Conservation (phyloP, 2,113 vertebrate genomes). For the Rhinolophus sinicus region DNA sequence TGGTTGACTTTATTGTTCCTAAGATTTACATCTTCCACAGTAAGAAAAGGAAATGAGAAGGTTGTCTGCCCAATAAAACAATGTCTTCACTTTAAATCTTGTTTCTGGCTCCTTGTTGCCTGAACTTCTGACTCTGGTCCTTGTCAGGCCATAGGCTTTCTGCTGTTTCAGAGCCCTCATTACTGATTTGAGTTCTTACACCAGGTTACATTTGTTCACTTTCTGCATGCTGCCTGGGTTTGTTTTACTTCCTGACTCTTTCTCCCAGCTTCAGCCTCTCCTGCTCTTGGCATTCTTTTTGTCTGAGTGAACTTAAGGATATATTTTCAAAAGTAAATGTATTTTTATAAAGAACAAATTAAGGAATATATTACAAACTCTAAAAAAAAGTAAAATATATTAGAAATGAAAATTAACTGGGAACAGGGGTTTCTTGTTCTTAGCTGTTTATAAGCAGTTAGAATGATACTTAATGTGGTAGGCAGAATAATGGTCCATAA, state of each 20-base stretch:
- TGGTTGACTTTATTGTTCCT: not conserved
- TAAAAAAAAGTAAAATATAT: not conserved
- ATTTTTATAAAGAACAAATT: not conserved
- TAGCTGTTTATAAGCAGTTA: not conserved
- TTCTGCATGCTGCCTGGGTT: not conserved
- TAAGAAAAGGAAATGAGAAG: not conserved
- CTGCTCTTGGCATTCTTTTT: not conserved
- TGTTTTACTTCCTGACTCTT: not conserved
- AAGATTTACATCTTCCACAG: not conserved
- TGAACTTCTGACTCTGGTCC: not conserved
- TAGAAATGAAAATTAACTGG: not conserved
- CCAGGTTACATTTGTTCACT: not conserved
- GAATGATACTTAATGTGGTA: not conserved
- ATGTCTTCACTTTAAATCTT: not conserved
- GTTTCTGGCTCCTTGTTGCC: not conserved
- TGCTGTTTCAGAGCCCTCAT: not conserved
- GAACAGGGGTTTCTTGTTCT: not conserved
- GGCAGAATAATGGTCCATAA: not conserved
- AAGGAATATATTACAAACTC: too few relatives aligned
- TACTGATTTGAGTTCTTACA: not conserved
- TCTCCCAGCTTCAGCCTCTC: not conserved
- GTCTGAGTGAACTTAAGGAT: not conserved
- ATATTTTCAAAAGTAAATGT: not conserved
- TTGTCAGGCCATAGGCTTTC: not conserved
- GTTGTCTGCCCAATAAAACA: not conserved